Evolutionary conservation across 2,113 vertebrate genomes (phyloP).

Genomic region (Lates calcarifer): DNA sequence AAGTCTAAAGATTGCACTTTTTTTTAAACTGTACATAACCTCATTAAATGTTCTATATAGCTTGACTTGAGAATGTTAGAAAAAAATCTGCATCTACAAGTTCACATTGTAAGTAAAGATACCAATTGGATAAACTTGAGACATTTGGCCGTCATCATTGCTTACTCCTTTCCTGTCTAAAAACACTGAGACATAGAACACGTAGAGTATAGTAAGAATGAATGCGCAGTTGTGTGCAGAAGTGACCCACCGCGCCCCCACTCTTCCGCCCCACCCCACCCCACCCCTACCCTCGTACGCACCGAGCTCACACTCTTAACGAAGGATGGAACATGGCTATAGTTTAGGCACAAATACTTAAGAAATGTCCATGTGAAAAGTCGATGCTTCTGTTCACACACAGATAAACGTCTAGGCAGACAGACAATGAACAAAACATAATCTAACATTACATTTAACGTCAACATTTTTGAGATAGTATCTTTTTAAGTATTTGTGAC

Average conservation of each 20-base stretch:
- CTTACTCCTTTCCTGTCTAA: constrained; percentile 72
- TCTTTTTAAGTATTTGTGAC: constrained; percentile 87
- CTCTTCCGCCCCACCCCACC: not conserved
- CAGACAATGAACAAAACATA: constrained; percentile 88
- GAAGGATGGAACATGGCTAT: constrained; percentile 86
- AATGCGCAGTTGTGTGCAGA: constrained; percentile 72
- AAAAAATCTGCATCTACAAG: constrained; percentile 61
- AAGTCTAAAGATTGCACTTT: constrained; percentile 67
- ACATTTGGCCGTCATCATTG: constrained; percentile 82
- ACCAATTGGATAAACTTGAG: constrained; percentile 70
- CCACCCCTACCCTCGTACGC: constrained; percentile 4
- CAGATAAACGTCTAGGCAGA: constrained; percentile 89
- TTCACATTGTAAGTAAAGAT: constrained; percentile 72
- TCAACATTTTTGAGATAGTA: constrained; percentile 85
- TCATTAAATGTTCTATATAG: constrained; percentile 67
- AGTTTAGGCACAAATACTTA: constrained; percentile 93
- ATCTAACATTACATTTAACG: constrained; percentile 89
- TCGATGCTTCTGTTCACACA: constrained; percentile 85
- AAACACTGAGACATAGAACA: constrained; percentile 82
- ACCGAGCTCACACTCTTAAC: constrained; percentile 70
- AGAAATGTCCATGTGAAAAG: constrained; percentile 86
- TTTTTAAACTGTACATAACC: constrained; percentile 71
- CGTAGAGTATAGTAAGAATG: constrained; percentile 76
- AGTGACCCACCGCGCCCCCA: constrained; percentile 26
- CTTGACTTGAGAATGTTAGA: constrained; percentile 61